A percentile compares a stretch with the other conserved stretches of the same genome.
Conservation (phyloP, 2,113 vertebrate species). For the Chaetops frenatus region DNA sequence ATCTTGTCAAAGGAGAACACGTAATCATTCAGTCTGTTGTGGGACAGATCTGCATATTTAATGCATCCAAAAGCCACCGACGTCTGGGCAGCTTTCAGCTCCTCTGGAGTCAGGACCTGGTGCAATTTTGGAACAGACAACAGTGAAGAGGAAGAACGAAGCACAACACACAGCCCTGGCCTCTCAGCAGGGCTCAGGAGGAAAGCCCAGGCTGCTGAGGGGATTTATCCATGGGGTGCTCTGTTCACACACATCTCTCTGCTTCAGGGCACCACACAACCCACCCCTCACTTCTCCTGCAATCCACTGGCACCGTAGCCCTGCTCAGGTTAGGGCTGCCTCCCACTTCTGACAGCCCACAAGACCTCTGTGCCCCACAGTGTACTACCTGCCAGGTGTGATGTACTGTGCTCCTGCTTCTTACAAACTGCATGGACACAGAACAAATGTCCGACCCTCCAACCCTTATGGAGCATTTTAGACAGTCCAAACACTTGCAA, state of each 20-base stretch:
- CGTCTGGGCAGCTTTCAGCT: constrained; percentile 83
- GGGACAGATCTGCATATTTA: constrained; percentile 95
- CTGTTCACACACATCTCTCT: neutral
- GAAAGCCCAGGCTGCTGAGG: neutral
- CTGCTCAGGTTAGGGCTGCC: neutral
- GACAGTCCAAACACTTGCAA: neutral
- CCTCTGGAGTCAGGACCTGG: constrained; percentile 80
- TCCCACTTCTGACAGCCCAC: neutral
- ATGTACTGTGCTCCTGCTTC: neutral
- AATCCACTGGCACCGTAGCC: neutral
- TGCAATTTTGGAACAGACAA: neutral
- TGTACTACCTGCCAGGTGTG: neutral
- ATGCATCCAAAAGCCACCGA: constrained; percentile 93
- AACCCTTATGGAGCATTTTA: neutral
- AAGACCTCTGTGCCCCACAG: neutral
- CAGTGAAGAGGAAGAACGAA: neutral
- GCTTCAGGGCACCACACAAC: neutral
- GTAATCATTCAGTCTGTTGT: constrained; percentile 96
- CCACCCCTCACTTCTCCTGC: neutral
- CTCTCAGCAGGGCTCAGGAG: neutral
- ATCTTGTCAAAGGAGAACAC: constrained; percentile 99
- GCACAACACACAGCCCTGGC: fast-evolving
- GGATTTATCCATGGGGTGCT: neutral
- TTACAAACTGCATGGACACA: fast-evolving
- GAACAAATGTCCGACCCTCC: neutral